Conservation (phyloP, 2,888 invertebrate genomes). For the Coenonympha arcania region DNA sequence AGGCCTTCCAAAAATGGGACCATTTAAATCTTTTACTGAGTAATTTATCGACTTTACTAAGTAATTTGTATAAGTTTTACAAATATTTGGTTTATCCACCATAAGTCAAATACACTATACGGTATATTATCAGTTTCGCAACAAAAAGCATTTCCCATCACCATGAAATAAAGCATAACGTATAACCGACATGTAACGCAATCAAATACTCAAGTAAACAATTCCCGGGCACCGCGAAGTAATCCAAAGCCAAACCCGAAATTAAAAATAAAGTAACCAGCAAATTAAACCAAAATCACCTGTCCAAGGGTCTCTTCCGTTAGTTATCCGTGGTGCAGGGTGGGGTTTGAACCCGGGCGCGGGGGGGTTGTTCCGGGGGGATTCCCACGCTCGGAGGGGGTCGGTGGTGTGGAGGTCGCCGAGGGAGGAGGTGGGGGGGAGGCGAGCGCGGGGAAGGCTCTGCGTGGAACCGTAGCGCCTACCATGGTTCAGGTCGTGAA, state of each 20-base stretch:
- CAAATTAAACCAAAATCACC: conserved; percentile 75
- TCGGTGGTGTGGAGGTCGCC: conserved; percentile 57
- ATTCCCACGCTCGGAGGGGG: conserved; percentile 62
- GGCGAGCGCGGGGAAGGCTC: conserved; percentile 58
- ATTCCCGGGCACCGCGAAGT: conserved; percentile 5
- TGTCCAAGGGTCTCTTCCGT: conserved; percentile 76
- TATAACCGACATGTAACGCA: background rate
- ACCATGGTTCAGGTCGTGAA: conserved; percentile 80
- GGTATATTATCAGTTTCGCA: too few species aligned
- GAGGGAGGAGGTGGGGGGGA: conserved; percentile 59
- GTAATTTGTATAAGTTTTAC: too few species aligned
- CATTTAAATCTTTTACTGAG: too few species aligned
- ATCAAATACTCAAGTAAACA: too few species aligned
- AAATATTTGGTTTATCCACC: too few species aligned
- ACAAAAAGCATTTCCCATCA: conserved; percentile 23
- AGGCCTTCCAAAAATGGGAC: too few species aligned
- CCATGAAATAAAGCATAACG: conserved; percentile 8
- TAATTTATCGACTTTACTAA: too few species aligned
- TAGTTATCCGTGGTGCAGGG: conserved; percentile 61
- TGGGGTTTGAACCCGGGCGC: conserved; percentile 35
- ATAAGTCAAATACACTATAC: too few species aligned
- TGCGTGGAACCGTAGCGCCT: conserved; percentile 74
- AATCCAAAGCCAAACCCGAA: conserved; percentile 47
- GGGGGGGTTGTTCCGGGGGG: conserved; percentile 34
- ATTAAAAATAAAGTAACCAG: conserved; percentile 35